Base-by-base conservation (phyloP, 2,888 invertebrate species). In the Sesamia inferens region DNA sequence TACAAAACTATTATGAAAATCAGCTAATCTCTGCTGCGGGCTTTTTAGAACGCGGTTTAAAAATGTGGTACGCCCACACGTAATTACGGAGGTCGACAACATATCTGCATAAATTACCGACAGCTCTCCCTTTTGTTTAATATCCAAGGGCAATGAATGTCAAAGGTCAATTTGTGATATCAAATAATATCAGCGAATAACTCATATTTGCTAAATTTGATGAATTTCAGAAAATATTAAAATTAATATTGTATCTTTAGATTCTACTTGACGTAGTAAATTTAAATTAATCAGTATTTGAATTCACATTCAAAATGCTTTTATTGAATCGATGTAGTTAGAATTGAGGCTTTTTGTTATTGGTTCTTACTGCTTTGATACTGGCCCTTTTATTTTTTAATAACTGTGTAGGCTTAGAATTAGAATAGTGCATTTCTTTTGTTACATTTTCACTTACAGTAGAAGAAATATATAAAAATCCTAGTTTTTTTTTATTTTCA, bases 91-190 rank as follows among this genome's bases (percentile, higher is more conserved):
- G 87, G 86, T 81, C 82, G 69, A 74, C 82, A 75, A 72, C 82
- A 84, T 86, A 81, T 84, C 78, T 84, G 79, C 84, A 85, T 85
- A 82, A 68, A 85, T 87, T 86, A 83, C 79, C 71, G 64, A 83
- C 79, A 68, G 76, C 72, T 89, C 86, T 85, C 87, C 83, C 85
- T 88, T 88, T 90, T 88, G 85, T 90, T 87, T 88, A 78, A 76
- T 76, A 85, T 84, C 78, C 63, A 62, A 74, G 39, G 74, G 55
- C 58, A 54, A 48, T 63, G 16, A 77, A 66, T 79, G 67, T 71
- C 79, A 84, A 70, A 79, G 66, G 70, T 81, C 71, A 74, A 79
- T 62, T 68, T 22, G 31, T 47, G 14, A 57, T 6, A 57, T 51
- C 48, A 51, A 78, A 66, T 76, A 42, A 71, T 76, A 70, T 57